Base-by-base conservation (phyloP, 1,140 invertebrate genomes). In the Apocrypta bakeri region DNA sequence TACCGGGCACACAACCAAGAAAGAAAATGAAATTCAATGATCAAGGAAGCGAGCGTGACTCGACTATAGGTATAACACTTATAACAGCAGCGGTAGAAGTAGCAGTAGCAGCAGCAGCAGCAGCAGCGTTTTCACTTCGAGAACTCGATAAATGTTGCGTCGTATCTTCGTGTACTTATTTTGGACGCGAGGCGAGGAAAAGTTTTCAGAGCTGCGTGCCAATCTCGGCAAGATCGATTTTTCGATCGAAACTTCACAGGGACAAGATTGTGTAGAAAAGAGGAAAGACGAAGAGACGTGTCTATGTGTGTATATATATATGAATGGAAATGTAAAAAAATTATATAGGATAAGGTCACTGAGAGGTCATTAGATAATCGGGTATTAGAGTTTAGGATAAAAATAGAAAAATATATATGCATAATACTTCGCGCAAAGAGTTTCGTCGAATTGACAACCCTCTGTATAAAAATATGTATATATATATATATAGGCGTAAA, bases 341-440 rank as follows among this genome's bases (percentile, higher is more conserved):
- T n/a, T n/a, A n/a, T n/a, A 37, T 37, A 9, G 33, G 33, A 37
- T 37, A 14, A 24, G 31, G 25, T 33, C 74, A 77, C 75, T 64
- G 29, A 77, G 64, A 77, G 40, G 31, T 77, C 75, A 76, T 76
- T 76, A 77, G 64, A 77, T 61, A 77, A 40, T 7, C 33, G n/a
- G n/a, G n/a, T n/a, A 37, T 37, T 37, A 17, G n/a, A 69, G n/a
- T n/a, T 33, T 69, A 33, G 40, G 33, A 37, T 12, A 79, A 68
- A 79, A 69, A 79, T 48, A 48, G 21, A n/a, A 7, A 56, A 6
- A 42, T 7, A 56, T n/a, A 56, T 37, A 37, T 9, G 33, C 9
- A 37, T 37, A 37, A 37, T 37, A 37, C 33, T 9, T 37, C 33
- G 3, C 33, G 33, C 77, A 79, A n/a, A n/a, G 71, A 69, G 40